These are phyloP conservation scores for Pseudoips prasinana DNA, from an alignment of 2,888 invertebrate genomes.

Conservation along the genomic window DNA sequence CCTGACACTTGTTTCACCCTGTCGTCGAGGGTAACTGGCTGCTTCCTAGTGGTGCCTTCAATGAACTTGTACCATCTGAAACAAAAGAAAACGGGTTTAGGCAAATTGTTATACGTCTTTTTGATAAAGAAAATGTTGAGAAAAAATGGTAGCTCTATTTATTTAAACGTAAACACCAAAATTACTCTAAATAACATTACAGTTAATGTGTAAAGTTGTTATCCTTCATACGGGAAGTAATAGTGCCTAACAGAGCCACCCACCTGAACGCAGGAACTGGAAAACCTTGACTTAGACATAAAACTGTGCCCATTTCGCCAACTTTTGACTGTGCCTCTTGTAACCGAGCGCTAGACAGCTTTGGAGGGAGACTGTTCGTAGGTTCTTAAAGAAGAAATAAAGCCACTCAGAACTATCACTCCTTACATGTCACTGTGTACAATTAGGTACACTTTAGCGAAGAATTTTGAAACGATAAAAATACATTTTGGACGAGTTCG, in stretches of 20 bases:
- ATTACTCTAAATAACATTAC: constrained; percentile 4
- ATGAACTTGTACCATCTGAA: constrained; percentile 97
- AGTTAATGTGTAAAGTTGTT: neutral
- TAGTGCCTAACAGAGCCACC: constrained; percentile 37
- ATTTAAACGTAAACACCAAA: constrained; percentile 7
- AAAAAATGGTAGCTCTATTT: constrained; percentile 4
- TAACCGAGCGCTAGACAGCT: constrained; percentile 81
- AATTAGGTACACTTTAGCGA: constrained; percentile 22
- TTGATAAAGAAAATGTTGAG: neutral
- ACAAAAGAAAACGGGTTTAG: constrained; percentile 77
- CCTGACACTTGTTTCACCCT: constrained; percentile 96
- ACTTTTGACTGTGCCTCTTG: constrained; percentile 69
- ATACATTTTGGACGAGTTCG: constrained; percentile 26
- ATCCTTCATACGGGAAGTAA: neutral
- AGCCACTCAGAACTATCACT: constrained; percentile 32
- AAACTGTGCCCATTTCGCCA: constrained; percentile 68
- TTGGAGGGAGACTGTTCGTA: constrained; percentile 85
- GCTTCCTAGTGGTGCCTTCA: constrained; percentile 92
- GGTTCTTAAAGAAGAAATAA: constrained; percentile 81
- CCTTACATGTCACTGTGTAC: constrained; percentile 23
- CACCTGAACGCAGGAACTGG: constrained; percentile 90
- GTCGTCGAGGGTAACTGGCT: constrained; percentile 94
- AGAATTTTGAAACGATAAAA: constrained; percentile 24
- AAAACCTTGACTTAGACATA: constrained; percentile 89
- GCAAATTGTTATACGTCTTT: constrained; percentile 5